These are phyloP conservation scores for Prunella strophiata DNA, from an alignment of 2,797 vertebrate species.

Conservation along the genomic window DNA sequence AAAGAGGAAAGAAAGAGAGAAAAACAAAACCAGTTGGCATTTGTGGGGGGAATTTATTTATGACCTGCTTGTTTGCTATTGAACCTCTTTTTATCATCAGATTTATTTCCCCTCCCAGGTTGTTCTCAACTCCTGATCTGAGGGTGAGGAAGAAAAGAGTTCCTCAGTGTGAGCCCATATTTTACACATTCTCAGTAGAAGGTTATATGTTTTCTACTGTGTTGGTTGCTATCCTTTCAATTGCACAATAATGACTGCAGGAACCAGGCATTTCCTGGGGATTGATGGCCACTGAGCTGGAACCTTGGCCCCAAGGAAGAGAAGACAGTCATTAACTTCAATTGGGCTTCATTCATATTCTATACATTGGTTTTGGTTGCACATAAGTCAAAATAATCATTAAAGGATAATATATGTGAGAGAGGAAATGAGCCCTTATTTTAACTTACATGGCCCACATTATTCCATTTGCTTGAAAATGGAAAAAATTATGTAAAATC, in stretches of 20 bases:
- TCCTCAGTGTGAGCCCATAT: neutral
- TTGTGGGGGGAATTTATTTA: slow-evolving; percentile 54
- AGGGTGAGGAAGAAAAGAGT: neutral
- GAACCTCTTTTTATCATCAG: slow-evolving; percentile 40
- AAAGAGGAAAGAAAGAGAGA: neutral
- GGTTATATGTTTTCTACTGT: neutral
- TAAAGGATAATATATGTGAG: neutral
- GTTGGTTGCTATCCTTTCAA: slow-evolving; percentile 26
- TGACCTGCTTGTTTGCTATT: slow-evolving; percentile 41
- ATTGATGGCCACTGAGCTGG: neutral
- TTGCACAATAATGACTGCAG: neutral
- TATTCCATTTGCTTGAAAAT: neutral
- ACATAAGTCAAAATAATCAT: neutral
- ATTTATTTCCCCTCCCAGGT: slow-evolving; percentile 55
- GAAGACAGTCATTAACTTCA: neutral
- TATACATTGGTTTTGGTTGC: neutral
- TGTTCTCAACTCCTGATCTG: slow-evolving; percentile 18
- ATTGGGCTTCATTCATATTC: neutral
- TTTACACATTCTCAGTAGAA: neutral
- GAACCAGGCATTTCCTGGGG: slow-evolving; percentile 8
- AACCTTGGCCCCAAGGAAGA: neutral
- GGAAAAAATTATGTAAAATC: neutral
- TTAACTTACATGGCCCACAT: neutral
- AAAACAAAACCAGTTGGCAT: neutral
- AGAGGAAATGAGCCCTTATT: neutral